Conservation (phyloP, 2,797 vertebrate species). For the Tokudaia tokunoshimensis region DNA sequence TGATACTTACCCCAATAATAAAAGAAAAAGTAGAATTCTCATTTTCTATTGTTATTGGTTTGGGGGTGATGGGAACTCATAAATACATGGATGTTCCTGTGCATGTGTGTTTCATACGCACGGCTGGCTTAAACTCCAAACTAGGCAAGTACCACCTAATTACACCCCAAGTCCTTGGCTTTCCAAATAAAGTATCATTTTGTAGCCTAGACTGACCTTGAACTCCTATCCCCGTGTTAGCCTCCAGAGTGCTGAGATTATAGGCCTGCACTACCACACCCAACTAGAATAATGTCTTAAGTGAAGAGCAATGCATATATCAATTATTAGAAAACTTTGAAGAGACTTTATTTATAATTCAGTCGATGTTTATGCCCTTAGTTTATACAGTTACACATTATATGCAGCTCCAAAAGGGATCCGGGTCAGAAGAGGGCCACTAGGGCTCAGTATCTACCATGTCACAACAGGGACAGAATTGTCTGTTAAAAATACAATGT, state of each 20-base stretch:
- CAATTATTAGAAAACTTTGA: neutral
- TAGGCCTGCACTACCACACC: neutral
- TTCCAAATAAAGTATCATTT: neutral
- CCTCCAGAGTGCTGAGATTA: neutral
- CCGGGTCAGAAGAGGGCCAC: neutral
- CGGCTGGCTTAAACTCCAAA: neutral
- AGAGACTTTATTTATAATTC: neutral
- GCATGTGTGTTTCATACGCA: neutral
- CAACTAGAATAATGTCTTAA: neutral
- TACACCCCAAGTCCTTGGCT: neutral
- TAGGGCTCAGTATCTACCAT: neutral
- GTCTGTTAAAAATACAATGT: slow-evolving; percentile 14
- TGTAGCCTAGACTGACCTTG: neutral
- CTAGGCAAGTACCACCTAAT: neutral
- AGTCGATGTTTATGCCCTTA: neutral
- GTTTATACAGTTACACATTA: neutral
- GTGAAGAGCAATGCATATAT: neutral
- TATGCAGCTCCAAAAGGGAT: neutral
- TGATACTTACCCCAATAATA: neutral
- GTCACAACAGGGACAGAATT: neutral
- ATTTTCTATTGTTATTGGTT: neutral
- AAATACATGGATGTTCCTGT: neutral
- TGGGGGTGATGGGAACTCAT: neutral
- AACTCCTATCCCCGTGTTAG: neutral
- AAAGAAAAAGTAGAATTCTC: neutral